Evolutionary conservation across 2,888 invertebrate genomes (phyloP).

Genomic region (Drosophila rellima): DNA sequence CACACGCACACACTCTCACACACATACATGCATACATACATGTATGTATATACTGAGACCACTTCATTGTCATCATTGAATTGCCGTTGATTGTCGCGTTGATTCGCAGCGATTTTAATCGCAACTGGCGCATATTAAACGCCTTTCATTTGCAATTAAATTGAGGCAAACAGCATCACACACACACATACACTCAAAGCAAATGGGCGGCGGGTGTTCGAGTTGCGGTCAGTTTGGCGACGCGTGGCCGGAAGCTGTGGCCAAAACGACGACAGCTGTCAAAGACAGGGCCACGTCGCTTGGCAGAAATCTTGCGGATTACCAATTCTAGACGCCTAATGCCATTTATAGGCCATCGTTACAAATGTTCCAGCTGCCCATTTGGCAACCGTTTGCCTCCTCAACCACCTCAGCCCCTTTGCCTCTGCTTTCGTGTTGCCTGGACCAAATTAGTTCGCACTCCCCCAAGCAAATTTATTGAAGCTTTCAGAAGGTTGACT

Average conservation of each 20-base stretch:
- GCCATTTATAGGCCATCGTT: slow-evolving; percentile 80
- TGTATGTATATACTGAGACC: slow-evolving; percentile 12
- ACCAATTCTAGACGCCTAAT: slow-evolving; percentile 82
- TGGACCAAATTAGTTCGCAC: slow-evolving; percentile 68
- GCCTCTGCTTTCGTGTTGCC: slow-evolving; percentile 17
- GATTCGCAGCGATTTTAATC: slow-evolving; percentile 78
- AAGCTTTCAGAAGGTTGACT: slow-evolving; percentile 53
- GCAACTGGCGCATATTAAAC: slow-evolving; percentile 71
- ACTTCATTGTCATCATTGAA: slow-evolving; percentile 72
- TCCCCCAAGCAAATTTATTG: slow-evolving; percentile 68
- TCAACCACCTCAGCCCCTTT: background rate
- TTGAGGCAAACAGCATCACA: slow-evolving; percentile 42
- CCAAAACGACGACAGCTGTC: slow-evolving; percentile 51
- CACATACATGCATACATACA: slow-evolving; percentile 7
- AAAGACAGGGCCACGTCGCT: slow-evolving; percentile 43
- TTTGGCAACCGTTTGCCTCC: slow-evolving; percentile 13
- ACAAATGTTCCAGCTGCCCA: slow-evolving; percentile 76
- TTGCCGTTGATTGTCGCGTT: slow-evolving; percentile 69
- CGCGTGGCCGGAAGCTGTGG: slow-evolving; percentile 67
- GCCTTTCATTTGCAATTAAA: slow-evolving; percentile 82
- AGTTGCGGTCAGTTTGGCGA: slow-evolving; percentile 71
- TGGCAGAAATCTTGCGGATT: slow-evolving; percentile 78
- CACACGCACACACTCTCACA: slow-evolving; percentile 1
- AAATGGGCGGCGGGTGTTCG: slow-evolving; percentile 33
- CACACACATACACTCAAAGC: slow-evolving; percentile 20